Evolutionary conservation across 2,888 invertebrate species (phyloP).

Genomic region (Diaprepes abbreviatus): DNA sequence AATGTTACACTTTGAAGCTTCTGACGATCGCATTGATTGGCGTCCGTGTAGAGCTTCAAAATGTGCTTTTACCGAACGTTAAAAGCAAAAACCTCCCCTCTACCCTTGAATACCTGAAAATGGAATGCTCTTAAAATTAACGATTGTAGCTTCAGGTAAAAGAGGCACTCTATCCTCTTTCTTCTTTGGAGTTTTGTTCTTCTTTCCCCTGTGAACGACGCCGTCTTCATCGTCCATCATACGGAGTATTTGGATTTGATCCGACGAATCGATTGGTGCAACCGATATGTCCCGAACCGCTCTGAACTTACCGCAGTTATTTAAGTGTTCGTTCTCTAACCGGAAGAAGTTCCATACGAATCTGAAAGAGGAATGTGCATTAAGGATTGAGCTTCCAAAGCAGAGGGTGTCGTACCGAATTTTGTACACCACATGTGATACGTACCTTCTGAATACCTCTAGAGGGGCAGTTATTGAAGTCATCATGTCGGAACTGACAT

Average conservation of each 20-base stretch:
- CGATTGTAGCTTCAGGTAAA: constrained; percentile 65
- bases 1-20: too few relatives aligned
- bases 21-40: too few relatives aligned
- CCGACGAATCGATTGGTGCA: constrained; percentile 81
- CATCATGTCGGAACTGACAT: constrained; percentile 77
- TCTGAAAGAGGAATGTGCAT: constrained; percentile 44
- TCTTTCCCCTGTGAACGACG: constrained; percentile 71
- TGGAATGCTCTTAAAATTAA: constrained; percentile 60
- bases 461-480: constrained; percentile 76
- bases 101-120: constrained; percentile 59
- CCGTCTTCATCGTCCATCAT: constrained; percentile 86
- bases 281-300: constrained; percentile 89
- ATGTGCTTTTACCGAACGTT: too few relatives aligned
- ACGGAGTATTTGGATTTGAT: constrained; percentile 77
- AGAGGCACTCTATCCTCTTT: constrained; percentile 68
- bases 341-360: constrained; percentile 94
- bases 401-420: background rate
- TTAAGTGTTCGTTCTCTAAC: constrained; percentile 89
- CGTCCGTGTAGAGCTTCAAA: too few relatives aligned
- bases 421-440: background rate
- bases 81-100: background rate
- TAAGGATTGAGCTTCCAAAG: too few relatives aligned
- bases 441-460: constrained; percentile 73
- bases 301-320: constrained; percentile 91
- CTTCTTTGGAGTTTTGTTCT: constrained; percentile 57